Evolutionary conservation across 2,797 vertebrate genomes (phyloP).

Genomic region (Siniperca scherzeri): DNA sequence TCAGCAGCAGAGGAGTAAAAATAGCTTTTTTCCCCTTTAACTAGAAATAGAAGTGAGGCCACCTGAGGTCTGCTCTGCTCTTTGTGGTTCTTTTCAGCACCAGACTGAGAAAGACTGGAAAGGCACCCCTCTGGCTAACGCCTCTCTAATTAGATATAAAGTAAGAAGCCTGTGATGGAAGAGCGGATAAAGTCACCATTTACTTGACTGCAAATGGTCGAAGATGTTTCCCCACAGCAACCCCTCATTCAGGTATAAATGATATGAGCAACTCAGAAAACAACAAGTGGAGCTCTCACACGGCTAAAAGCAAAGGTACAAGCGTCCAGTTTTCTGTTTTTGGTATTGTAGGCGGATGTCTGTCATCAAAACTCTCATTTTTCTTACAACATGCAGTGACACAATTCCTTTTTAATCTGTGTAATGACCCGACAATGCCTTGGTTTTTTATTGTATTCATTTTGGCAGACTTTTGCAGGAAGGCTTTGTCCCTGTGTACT

Average conservation of each 20-base stretch:
- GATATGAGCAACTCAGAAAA: neutral
- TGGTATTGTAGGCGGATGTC: neutral
- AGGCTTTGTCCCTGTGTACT: too few relatives aligned
- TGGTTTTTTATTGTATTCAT: neutral
- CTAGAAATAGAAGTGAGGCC: constrained; percentile 47
- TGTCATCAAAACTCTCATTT: neutral
- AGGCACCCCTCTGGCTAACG: neutral
- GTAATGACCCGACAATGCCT: neutral
- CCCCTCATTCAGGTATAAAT: neutral
- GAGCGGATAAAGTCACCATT: neutral
- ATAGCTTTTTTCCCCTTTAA: constrained; percentile 37
- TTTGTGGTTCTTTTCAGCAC: constrained; percentile 29
- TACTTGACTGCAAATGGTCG: neutral
- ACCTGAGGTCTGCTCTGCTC: constrained; percentile 30
- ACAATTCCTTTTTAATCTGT: neutral
- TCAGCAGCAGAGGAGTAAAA: constrained; percentile 41
- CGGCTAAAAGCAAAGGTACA: neutral
- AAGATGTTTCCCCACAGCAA: neutral
- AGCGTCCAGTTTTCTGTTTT: neutral
- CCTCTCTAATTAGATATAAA: neutral
- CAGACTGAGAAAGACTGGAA: neutral
- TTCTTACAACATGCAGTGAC: neutral
- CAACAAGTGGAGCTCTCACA: neutral
- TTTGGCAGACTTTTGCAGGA: too few relatives aligned
- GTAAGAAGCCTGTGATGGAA: neutral